Base-by-base conservation (phyloP, 2,113 vertebrate species). In the Halichoerus grypus region DNA sequence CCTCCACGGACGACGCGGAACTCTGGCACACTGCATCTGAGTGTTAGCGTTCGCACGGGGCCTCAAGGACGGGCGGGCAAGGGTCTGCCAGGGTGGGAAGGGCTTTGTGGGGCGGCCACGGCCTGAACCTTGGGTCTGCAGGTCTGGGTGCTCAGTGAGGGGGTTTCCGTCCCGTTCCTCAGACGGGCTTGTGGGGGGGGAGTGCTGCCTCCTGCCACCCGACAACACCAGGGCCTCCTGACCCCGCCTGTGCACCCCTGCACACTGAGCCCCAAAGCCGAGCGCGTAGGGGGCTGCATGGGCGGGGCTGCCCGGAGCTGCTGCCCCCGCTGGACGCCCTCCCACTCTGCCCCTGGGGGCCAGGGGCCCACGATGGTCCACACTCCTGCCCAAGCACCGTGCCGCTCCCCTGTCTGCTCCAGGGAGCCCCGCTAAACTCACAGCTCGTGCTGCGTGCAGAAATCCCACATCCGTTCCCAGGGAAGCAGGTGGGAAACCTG, bases 321-420 rank as follows among this genome's bases (percentile, higher is more conserved):
- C 49, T 16, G 26, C 33, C n/a, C 26, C 28, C 0, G 1, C 7
- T 5, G 16, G 18, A n/a, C 0, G 3, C 21, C 33, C 11, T n/a
- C 31, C 10, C 31, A 19, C 18, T 1, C 49, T 4, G 31, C 49
- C 49, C 76, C 0, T 4, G 0, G 22, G 15, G 74, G 33, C 36
- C 42, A 21, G 15, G 21, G 21, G 46, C 46, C 74, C 74, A 53
- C 8, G 1, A 6, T 3, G 6, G 22, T 36, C n/a, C 57, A 19
- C 51, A 4, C 4, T 55, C 55, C 74, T 1, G 6, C 74, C 31
- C 9, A 53, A 33, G 39, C 12, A 46, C 5, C 3, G 21, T 7
- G 24, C 26, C 26, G 1, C 16, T 8, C 5, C 36, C 8, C 69
- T 4, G 22, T 42, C 71, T 42, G 74, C 14, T 49, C 74, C 74